Evolutionary conservation across 2,113 vertebrate genomes (phyloP), one percentile per base, ranked within the genome.

Genomic region (Chaetura pelagica): DNA sequence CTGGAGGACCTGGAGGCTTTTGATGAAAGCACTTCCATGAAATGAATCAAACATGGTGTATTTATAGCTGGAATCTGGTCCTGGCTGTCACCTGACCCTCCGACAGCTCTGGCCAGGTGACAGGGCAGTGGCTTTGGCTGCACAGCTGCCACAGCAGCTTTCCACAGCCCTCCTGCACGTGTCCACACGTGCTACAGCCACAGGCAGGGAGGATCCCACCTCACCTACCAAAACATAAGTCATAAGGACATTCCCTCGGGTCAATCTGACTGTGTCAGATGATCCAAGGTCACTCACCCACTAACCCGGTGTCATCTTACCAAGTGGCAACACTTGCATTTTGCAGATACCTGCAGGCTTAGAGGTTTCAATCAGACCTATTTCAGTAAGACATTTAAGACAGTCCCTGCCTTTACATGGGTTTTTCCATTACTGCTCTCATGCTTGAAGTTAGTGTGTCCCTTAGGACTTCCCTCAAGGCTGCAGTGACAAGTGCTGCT

Each of bases 1-100:
- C 42, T 10, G 2, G 1, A 58, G 77, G 58, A 89, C 9, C 1
- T 1, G 24, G 32, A 59, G 30, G 19, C 40, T 87, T 64, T 27
- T 35, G 89, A 69, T 49, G 80, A 73, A 81, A 94, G 76, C 4
- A 0, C 7, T 71, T 86, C 64, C 63, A 55, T 0, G 4, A 10
- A 34, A 46, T 6, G 7, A 77, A 59, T 24, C 52, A 54, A 91
- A 57, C 18, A 58, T 9, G 52, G 3, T 34, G 5, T 84, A 80
- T 87, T 94, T 91, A 94, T 59, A 90, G 71, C 78, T 77, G 81
- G 51, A 38, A 62, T 15, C 49, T 38, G 78, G 59, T 82, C 42
- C 91, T 77, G 7, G 75, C 19, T 52, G 58, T 19, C 89, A 62
- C 49, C 89, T 86, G 94, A 55, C 10, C 0, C 0, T 16, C 15